Evolutionary conservation across 2,888 invertebrate species (phyloP), one percentile per base, ranked within the genome.

Genomic region (Spilarctia lutea): DNA sequence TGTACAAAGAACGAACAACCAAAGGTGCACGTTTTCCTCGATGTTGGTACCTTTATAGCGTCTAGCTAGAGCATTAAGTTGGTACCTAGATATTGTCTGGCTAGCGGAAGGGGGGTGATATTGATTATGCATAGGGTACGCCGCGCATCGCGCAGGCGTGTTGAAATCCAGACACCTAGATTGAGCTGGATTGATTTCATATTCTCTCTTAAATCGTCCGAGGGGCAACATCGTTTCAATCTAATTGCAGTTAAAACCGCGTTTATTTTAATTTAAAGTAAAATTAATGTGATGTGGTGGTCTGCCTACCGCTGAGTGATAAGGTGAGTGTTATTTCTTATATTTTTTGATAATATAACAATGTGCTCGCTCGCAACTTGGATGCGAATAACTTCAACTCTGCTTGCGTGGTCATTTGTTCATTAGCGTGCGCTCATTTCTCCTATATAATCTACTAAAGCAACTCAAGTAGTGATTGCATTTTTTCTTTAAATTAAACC

Each of bases 141-240:
- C 63, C 30, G 30, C 30, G 30, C 30, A 18, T 4, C 63, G 63
- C 63, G 63, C 63, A 63, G 30, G 63, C 63, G 63, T 63, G 30
- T 63, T 63, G 18, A 16, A 63, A 63, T 63, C 63, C 30, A 63
- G 63, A 16, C 16, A 63, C 16, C 63, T 63, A 63, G 63, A 63
- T 30, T 63, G 30, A 63, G 68, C 68, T 68, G 48, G 30, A 68
- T 68, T 68, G 68, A 68, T 68, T 68, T 68, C 24, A 30, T 48
- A 68, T 48, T 68, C 30, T 68, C 48, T 10, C 18, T 48, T 48
- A 30, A 24, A 30, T 45, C 30, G 68, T 45, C 30, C 30, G 11
- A 45, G 68, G 30, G 68, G 33, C 10, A 10, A 48, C 68, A 45
- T 27, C 27, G 67, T 67, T 52, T 27, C 20, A 30, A 30, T 48